A percentile compares a stretch with the other conserved stretches of the same genome.
Evolutionary conservation across 2,888 invertebrate genomes (phyloP).

Genomic region (Galerucella pusilla): DNA sequence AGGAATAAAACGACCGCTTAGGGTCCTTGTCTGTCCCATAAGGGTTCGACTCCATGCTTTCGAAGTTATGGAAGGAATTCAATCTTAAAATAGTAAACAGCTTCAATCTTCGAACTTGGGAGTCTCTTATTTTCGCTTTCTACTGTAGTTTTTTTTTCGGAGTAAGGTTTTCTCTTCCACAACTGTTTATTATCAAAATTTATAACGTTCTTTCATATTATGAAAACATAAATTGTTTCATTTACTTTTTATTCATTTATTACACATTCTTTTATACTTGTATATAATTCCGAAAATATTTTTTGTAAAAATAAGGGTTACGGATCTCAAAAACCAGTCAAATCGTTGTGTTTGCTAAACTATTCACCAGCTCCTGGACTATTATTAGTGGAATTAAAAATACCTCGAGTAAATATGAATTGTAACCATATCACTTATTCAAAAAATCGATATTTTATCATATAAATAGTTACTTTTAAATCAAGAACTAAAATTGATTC

Average conservation of each 20-base stretch:
- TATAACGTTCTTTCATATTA: too few relatives aligned
- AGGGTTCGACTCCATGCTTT: slow-evolving; percentile 61
- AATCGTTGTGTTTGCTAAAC: too few relatives aligned
- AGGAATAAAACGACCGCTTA: slow-evolving; percentile 62
- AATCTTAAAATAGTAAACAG: slow-evolving; percentile 53
- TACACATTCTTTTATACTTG: too few relatives aligned
- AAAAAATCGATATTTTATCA: neutral
- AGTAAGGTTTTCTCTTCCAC: neutral
- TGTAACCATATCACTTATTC: neutral
- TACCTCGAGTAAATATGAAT: neutral
- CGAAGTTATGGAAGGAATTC: slow-evolving; percentile 49
- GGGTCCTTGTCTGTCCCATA: slow-evolving; percentile 58
- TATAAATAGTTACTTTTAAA: too few relatives aligned
- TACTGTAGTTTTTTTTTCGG: neutral
- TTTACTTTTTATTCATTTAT: too few relatives aligned
- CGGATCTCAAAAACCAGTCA: too few relatives aligned
- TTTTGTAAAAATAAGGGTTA: too few relatives aligned
- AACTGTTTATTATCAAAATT: too few relatives aligned
- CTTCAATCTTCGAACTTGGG: slow-evolving; percentile 34
- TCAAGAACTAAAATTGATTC: too few relatives aligned
- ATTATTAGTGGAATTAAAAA: neutral
- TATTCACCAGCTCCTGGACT: too few relatives aligned
- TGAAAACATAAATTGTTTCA: too few relatives aligned
- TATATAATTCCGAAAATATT: too few relatives aligned
- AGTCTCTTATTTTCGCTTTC: slow-evolving; percentile 32